phyloP scores from a whole-genome alignment of 2,888 invertebrate genomes.

The Catonia carolina region DNA sequence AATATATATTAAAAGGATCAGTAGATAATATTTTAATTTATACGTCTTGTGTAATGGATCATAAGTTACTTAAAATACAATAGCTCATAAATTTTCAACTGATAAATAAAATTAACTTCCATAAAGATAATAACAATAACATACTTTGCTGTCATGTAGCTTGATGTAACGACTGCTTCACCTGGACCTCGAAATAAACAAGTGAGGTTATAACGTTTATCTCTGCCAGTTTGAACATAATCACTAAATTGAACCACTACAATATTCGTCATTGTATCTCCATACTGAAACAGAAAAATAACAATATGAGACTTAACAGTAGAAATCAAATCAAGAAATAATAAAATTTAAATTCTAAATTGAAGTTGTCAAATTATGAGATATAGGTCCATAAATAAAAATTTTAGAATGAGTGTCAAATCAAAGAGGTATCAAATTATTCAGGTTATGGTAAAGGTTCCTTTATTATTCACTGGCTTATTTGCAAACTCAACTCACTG shows the following conservation, averaged over 20 bases:
- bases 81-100: too few relatives aligned
- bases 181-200: conserved; percentile 87
- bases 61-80: too few relatives aligned
- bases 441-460: too few relatives aligned
- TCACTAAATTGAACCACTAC: conserved; percentile 92
- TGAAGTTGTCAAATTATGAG: background rate
- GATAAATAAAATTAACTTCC: too few relatives aligned
- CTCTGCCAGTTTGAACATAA: conserved; percentile 82
- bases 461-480: too few relatives aligned
- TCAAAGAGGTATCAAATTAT: too few relatives aligned
- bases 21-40: conserved; percentile 2
- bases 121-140: conserved; percentile 20
- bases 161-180: conserved; percentile 87
- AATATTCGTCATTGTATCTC: conserved; percentile 89
- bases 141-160: conserved; percentile 88
- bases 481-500: too few relatives aligned
- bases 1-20: too few relatives aligned
- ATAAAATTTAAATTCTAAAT: conserved; percentile 16
- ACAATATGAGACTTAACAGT: background rate
- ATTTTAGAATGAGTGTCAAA: too few relatives aligned
- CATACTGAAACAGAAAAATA: conserved; percentile 54
- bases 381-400: too few relatives aligned
- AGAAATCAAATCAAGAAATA: conserved; percentile 13
- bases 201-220: conserved; percentile 88
- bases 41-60: too few relatives aligned